A percentile compares a stretch with the other conserved stretches of the same genome.
These are phyloP conservation scores for Naja naja DNA, from an alignment of 2,113 vertebrate genomes.

Conservation along the genomic window DNA sequence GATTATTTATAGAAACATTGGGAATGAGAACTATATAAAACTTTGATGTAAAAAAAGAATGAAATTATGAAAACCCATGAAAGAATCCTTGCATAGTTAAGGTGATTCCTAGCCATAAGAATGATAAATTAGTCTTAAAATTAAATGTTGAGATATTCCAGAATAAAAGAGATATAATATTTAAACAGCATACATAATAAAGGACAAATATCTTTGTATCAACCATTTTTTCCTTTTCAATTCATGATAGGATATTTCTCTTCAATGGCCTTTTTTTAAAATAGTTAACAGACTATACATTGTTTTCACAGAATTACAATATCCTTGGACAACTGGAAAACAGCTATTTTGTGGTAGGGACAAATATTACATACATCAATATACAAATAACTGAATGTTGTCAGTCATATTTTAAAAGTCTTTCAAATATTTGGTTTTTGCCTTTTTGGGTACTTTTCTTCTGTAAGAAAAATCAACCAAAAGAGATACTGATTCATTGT, in stretches of 20 bases:
- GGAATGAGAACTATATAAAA: neutral
- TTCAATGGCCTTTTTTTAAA: neutral
- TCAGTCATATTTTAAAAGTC: constrained; percentile 11
- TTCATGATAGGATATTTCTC: constrained; percentile 11
- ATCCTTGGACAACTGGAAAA: neutral
- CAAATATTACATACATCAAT: constrained; percentile 21
- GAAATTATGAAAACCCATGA: neutral
- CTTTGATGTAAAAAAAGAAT: neutral
- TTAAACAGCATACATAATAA: neutral
- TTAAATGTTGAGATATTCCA: neutral
- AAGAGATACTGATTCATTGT: neutral
- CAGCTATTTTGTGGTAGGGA: constrained; percentile 17
- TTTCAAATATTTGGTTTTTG: neutral
- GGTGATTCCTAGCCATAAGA: neutral
- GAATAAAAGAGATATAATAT: neutral
- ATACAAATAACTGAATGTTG: constrained; percentile 15
- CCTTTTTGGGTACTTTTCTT: neutral
- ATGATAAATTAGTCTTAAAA: neutral
- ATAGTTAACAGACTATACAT: neutral
- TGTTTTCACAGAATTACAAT: neutral
- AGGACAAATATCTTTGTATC: neutral
- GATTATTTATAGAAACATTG: neutral
- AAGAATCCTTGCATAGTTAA: neutral
- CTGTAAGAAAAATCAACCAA: constrained; percentile 2
- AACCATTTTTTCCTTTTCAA: neutral